Evolutionary conservation across 2,888 invertebrate genomes (phyloP), one percentile per base, ranked within the genome.

Genomic region (Steromphala cineraria): DNA sequence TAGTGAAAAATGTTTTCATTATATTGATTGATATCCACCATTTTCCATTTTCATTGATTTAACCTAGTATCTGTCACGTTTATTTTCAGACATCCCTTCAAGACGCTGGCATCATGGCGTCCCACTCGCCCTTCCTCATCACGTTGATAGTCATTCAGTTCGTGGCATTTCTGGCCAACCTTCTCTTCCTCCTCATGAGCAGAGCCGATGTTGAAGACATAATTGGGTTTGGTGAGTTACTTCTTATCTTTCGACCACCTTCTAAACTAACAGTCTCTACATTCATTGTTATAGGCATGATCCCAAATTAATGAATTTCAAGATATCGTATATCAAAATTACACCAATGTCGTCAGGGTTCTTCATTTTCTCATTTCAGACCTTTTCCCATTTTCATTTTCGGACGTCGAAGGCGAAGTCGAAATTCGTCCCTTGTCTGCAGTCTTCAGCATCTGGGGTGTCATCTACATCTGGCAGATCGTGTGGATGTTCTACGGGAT

Each of bases 401-500:
- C 7, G 10, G 46, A 10, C 13, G 10, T 10, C 10, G 10, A 46
- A 10, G 46, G 46, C 7, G 46, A 46, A 1, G 10, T 89, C 19
- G 87, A 87, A 13, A 89, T 91, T 36, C 90, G 91, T 4, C 92
- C 92, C 1, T 89, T 91, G 1, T 89, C 90, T 24, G 92, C 91
- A 92, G 90, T 90, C 1, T 92, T 92, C 84, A 88, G 88, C 75
- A 89, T 90, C 52, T 89, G 90, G 86, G 89, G 88, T 0, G 46
- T 88, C 62, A 92, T 92, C 82, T 92, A 91, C 84, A 74, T 88
- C 7, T 91, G 91, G 89, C 91, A 92, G 81, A 81, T 84, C 0
- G 76, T 90, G 0, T 91, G 90, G 90, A 82, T 91, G 24, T 19
- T 89, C 4, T 92, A 91, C 84, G 87, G 90, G 53, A 67, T 91